phyloP scores from a whole-genome alignment of 2,797 vertebrate species.

The Dicrostonyx torquatus region DNA sequence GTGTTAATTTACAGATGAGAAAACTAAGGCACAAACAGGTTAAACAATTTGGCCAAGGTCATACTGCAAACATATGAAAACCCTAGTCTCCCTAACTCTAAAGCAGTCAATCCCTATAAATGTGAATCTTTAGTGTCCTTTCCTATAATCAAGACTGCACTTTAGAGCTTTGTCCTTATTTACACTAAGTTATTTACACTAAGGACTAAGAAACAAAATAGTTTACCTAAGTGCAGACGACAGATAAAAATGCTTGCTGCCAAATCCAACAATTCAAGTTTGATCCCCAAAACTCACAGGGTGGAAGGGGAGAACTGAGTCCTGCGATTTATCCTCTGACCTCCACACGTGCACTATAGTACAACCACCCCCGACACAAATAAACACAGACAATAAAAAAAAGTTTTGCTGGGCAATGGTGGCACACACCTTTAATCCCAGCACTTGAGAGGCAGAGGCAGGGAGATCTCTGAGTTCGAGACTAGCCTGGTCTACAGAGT shows the following conservation, averaged over 20 bases:
- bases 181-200: constrained; percentile 18
- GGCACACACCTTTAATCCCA: neutral
- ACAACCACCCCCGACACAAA: neutral
- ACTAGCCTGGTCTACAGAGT: neutral
- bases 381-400: neutral
- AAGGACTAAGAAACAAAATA: constrained; percentile 26
- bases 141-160: constrained; percentile 31
- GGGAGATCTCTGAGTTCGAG: neutral
- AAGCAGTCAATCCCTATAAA: neutral
- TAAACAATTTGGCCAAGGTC: constrained; percentile 13
- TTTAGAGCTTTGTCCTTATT: constrained; percentile 40
- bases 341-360: neutral
- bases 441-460: neutral
- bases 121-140: constrained; percentile 27
- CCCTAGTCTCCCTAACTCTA: constrained; percentile 17
- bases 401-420: neutral
- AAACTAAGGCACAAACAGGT: constrained; percentile 13
- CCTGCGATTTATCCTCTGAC: neutral
- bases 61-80: neutral
- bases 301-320: neutral
- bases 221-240: constrained; percentile 24
- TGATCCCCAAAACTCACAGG: neutral
- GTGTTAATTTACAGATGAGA: neutral
- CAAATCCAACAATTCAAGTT: neutral
- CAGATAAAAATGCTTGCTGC: neutral